These are phyloP conservation scores for Torymus auratus DNA, from an alignment of 2,888 invertebrate species.

Conservation along the genomic window DNA sequence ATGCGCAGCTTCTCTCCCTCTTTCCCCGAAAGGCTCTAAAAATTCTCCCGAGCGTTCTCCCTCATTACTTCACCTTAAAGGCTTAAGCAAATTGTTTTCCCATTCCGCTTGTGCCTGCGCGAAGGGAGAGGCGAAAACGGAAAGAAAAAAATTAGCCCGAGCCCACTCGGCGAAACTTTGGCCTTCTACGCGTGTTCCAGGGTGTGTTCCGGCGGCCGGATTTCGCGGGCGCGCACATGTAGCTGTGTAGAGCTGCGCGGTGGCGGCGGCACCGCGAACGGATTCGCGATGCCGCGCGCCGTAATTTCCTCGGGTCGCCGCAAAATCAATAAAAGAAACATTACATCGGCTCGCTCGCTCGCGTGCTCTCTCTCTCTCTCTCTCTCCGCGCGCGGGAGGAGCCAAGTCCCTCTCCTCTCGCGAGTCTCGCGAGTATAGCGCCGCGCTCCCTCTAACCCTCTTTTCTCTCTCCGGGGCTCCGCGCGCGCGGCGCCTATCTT, in stretches of 20 bases:
- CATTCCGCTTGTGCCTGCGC: too few relatives aligned
- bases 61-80: too few relatives aligned
- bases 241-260: background rate
- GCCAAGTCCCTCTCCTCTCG: constrained; percentile 69
- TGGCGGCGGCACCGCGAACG: constrained; percentile 59
- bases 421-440: background rate
- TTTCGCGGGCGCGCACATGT: background rate
- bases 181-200: background rate
- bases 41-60: too few relatives aligned
- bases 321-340: constrained; percentile 77
- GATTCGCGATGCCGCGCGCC: constrained; percentile 66
- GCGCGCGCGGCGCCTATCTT: background rate
- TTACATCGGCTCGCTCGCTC: constrained; percentile 71
- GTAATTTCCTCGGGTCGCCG: constrained; percentile 73
- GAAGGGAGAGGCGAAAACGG: too few relatives aligned
- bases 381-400: constrained; percentile 56
- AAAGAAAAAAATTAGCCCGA: too few relatives aligned
- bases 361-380: background rate
- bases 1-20: too few relatives aligned
- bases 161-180: too few relatives aligned
- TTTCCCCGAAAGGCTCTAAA: background rate
- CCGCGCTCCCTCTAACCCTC: constrained; percentile 69
- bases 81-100: too few relatives aligned
- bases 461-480: constrained; percentile 37
- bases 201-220: constrained; percentile 5